phyloP scores from a whole-genome alignment of 2,888 invertebrate species.

The Helobdella robusta region DNA sequence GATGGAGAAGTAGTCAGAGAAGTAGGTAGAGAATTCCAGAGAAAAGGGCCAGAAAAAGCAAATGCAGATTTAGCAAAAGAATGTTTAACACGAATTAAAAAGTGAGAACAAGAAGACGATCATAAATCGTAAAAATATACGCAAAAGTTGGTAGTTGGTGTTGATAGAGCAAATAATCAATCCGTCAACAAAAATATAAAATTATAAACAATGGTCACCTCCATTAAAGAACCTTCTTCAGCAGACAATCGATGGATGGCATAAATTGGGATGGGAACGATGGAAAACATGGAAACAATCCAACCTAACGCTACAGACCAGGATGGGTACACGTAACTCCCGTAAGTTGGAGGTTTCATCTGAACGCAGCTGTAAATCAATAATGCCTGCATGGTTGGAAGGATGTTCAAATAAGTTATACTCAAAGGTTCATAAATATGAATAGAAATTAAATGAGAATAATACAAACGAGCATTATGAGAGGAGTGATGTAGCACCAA shows the following conservation, averaged over 20 bases:
- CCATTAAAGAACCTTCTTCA: constrained; percentile 14
- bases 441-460: background rate
- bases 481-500: constrained; percentile 37
- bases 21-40: too few relatives aligned
- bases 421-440: background rate
- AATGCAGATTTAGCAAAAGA: too few relatives aligned
- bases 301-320: constrained; percentile 44
- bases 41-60: too few relatives aligned
- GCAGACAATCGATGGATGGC: constrained; percentile 24
- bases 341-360: constrained; percentile 41
- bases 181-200: too few relatives aligned
- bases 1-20: too few relatives aligned
- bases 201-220: too few relatives aligned
- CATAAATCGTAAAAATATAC: too few relatives aligned
- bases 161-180: too few relatives aligned
- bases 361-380: constrained; percentile 40
- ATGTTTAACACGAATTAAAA: too few relatives aligned
- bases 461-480: constrained; percentile 28
- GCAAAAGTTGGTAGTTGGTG: too few relatives aligned
- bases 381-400: constrained; percentile 36
- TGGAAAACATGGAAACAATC: constrained; percentile 39
- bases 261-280: constrained; percentile 39
- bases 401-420: background rate
- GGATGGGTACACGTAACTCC: constrained; percentile 44
- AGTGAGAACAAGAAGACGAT: too few relatives aligned